Evolutionary conservation across 2,113 vertebrate species (phyloP).

Genomic region (Mus musculus): GRCm39 chr2:106133501-106134000

Average conservation of each 20-base stretch:
- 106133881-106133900: not conserved
- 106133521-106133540: not conserved
- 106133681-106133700: not conserved
- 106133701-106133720: not conserved
- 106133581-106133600: not conserved
- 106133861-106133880: not conserved
- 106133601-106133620: not conserved
- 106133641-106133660: not conserved
- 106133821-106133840: not conserved
- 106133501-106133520: not conserved
- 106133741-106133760: not conserved
- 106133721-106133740: not conserved
- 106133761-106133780: not conserved
- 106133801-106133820: not conserved
- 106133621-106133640: not conserved
- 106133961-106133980: not conserved
- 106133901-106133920: conserved; percentile 8
- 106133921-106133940: not conserved
- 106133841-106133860: not conserved
- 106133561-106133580: not conserved
- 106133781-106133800: not conserved
- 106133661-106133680: not conserved
- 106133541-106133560: not conserved
- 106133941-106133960: not conserved
- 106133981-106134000: not conserved